A percentile compares a stretch with the other conserved stretches of the same genome.
Evolutionary conservation across 2,797 vertebrate species (phyloP).

Genomic region (Rhinatrema bivittatum): DNA sequence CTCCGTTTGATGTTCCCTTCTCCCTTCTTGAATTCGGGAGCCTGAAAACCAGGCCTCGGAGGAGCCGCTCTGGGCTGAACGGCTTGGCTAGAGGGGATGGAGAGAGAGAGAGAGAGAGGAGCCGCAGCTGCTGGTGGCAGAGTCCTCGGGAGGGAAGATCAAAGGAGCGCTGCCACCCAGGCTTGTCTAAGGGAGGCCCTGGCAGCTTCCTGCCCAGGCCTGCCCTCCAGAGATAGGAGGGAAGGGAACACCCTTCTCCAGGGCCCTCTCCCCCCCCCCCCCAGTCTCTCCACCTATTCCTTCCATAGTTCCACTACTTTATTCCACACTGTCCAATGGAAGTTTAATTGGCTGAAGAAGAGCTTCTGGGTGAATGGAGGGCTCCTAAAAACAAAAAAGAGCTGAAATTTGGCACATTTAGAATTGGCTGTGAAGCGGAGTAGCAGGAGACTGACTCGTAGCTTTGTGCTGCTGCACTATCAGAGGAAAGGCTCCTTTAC

Average conservation of each 20-base stretch:
- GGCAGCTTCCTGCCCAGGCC: neutral
- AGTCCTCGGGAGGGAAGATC: neutral
- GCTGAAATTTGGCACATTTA: too few species aligned
- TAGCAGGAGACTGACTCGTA: too few species aligned
- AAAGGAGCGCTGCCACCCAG: constrained; percentile 1
- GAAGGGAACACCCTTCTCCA: neutral
- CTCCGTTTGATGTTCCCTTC: constrained; percentile 41
- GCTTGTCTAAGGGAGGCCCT: neutral
- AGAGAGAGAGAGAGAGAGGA: constrained; percentile 24
- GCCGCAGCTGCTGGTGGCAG: constrained; percentile 26
- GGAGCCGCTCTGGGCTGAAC: constrained; percentile 19
- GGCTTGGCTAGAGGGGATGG: constrained; percentile 10
- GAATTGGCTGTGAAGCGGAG: too few species aligned
- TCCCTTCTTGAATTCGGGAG: constrained; percentile 35
- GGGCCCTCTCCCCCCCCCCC: too few species aligned
- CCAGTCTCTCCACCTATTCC: too few species aligned
- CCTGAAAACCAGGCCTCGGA: constrained; percentile 27
- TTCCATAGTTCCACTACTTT: too few species aligned
- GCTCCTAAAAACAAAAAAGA: too few species aligned
- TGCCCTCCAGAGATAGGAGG: neutral
- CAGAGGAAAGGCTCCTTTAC: too few species aligned
- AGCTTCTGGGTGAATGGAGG: too few species aligned
- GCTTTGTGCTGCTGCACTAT: too few species aligned
- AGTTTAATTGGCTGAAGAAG: too few species aligned
- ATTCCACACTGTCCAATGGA: too few species aligned